A percentile compares a stretch with the other conserved stretches of the same genome.
phyloP scores from a whole-genome alignment of 2,113 vertebrate genomes.

The Conger conger region DNA sequence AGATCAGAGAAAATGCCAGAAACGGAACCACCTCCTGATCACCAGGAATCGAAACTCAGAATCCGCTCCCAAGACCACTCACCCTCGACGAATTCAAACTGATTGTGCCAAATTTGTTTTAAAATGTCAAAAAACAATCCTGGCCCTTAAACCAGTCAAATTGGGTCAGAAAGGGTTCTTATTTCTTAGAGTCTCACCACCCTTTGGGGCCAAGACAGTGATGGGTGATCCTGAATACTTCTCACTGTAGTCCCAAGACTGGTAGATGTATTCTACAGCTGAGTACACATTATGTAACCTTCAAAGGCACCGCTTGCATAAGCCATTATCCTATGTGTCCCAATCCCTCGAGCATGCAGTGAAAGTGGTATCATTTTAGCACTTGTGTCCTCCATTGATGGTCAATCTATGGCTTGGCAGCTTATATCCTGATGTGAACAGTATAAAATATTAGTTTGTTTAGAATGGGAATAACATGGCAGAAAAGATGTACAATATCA shows the following conservation, averaged over 20 bases:
- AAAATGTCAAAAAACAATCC: too few species aligned
- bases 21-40: too few species aligned
- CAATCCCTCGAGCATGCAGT: neutral
- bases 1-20: too few species aligned
- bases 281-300: neutral
- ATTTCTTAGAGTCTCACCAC: neutral
- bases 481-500: too few species aligned
- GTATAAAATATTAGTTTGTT: neutral
- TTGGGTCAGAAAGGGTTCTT: too few species aligned
- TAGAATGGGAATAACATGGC: too few species aligned
- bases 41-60: too few species aligned
- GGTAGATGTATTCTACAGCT: neutral
- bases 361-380: neutral
- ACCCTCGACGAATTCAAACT: too few species aligned
- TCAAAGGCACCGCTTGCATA: neutral
- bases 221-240: slow-evolving; percentile 5
- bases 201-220: neutral
- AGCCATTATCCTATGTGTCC: neutral
- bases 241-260: neutral
- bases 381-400: neutral
- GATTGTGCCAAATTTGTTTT: too few species aligned
- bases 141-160: too few species aligned
- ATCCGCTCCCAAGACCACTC: too few species aligned
- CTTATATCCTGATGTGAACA: neutral
- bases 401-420: neutral